Evolutionary conservation across 2,113 vertebrate species (phyloP).

Genomic region (Salvator merianae): DNA sequence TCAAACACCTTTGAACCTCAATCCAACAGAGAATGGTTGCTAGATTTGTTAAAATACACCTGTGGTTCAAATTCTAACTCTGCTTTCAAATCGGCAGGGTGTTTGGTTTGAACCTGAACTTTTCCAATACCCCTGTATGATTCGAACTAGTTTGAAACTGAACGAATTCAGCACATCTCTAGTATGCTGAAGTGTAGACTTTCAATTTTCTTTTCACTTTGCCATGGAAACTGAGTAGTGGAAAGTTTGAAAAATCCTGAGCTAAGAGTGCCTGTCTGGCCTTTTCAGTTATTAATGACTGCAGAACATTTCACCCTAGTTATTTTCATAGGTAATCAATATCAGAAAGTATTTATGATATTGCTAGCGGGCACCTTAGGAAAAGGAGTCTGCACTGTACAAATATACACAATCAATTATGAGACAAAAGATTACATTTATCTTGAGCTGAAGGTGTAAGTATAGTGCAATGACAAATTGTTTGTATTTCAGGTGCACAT

Average conservation of each 20-base stretch:
- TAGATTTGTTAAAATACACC: no score
- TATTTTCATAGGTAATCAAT: constrained; percentile 5
- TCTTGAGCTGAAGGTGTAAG: neutral
- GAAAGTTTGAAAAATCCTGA: neutral
- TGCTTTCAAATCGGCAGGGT: no score
- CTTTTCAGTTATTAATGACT: constrained; percentile 3
- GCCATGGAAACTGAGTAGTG: neutral
- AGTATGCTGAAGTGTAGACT: no score
- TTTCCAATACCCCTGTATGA: no score
- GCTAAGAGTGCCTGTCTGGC: neutral
- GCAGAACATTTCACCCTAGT: constrained; percentile 1
- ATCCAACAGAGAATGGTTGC: no score
- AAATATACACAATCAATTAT: neutral
- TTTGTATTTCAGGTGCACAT: neutral
- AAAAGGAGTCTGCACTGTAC: neutral
- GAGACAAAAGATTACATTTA: neutral
- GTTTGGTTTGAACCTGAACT: no score
- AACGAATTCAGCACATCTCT: no score
- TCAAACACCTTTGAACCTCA: no score
- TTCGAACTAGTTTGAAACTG: no score
- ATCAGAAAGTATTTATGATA: constrained; percentile 5
- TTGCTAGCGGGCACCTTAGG: constrained; percentile 2
- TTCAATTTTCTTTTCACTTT: neutral
- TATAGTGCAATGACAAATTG: neutral
- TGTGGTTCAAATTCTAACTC: no score